These are phyloP conservation scores for Wiebesia pumilae DNA, from an alignment of 1,140 invertebrate genomes.

Conservation along the genomic window DNA sequence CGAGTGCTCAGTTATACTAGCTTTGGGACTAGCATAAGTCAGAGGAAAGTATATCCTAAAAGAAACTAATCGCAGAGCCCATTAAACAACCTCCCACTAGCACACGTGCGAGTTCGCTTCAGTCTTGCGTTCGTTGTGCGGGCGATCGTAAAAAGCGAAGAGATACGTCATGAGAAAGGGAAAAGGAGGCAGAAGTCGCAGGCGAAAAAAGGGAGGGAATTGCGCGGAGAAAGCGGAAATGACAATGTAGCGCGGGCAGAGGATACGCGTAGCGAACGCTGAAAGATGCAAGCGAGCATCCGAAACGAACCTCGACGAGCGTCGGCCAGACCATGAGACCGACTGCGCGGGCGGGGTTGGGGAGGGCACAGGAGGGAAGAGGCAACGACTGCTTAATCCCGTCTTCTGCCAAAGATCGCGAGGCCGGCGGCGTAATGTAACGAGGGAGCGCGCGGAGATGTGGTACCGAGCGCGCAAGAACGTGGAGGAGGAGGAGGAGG, in stretches of 20 bases:
- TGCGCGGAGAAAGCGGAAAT: conserved; percentile 31
- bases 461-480: neutral
- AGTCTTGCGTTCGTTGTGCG: neutral
- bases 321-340: too few species aligned
- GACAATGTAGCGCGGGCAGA: conserved; percentile 13
- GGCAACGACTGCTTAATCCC: conserved; percentile 38
- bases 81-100: conserved; percentile 23
- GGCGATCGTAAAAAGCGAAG: neutral
- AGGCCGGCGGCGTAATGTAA: neutral
- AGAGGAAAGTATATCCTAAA: neutral
- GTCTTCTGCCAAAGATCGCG: neutral
- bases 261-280: neutral
- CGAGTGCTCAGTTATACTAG: neutral
- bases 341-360: neutral
- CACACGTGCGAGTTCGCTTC: neutral
- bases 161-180: neutral
- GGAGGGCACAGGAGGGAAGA: neutral
- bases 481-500: neutral
- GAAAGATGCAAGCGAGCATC: neutral
- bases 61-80: neutral
- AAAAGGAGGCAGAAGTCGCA: neutral
- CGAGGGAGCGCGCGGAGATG: neutral
- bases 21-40: neutral
- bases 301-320: neutral
- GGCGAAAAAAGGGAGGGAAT: neutral